Base-by-base conservation (phyloP, 2,888 invertebrate species). In the Cephus spinipes region DNA sequence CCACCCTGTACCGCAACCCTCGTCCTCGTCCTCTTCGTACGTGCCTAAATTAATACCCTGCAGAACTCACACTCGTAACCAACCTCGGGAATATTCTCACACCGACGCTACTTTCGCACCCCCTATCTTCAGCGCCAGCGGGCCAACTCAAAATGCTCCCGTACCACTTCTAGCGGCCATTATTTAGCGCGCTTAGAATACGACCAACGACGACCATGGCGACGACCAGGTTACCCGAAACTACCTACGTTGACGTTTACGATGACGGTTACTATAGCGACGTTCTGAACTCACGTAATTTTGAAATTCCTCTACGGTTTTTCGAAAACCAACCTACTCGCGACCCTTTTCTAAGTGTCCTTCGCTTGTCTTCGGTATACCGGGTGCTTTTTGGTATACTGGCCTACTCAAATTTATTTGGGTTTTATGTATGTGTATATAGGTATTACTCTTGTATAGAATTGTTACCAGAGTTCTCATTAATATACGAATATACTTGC, bases 181-280 rank as follows among this genome's bases (percentile, higher is more conserved):
- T 90, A 90, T 90, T 90, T 90, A 90, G 90, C 88, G 86, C 87
- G 90, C 89, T 90, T 90, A 90, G 90, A 90, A 90, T 88, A 89
- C 85, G 85, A 86, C 85, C 83, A 55, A 23, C 55, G 55, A 55
- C 15, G 40, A 40, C 40, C 40, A 6, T 15, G 40, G 15, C 40
- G 40, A 40, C 40, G 15, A 40, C 23, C 6, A 55, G 9, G 9
- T 55, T 23, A 2, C 55, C 23, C 55, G 9, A 23, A 2, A 23
- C 55, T 23, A 55, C 55, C 55, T 23, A 55, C 55, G 55, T 9
- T 55, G 55, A 55, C 23, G 23, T 55, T 55, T 55, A 55, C 23
- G 55, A 55, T 55, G 55, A 55, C 23, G 55, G 3, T 55, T 23
- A 55, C 9, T 23, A 9, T 55, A 23, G 23, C 23, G 23, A 55